A percentile compares a stretch with the other conserved stretches of the same genome.
phyloP scores from a whole-genome alignment of 2,888 invertebrate genomes.

The Yponomeuta malinellus region DNA sequence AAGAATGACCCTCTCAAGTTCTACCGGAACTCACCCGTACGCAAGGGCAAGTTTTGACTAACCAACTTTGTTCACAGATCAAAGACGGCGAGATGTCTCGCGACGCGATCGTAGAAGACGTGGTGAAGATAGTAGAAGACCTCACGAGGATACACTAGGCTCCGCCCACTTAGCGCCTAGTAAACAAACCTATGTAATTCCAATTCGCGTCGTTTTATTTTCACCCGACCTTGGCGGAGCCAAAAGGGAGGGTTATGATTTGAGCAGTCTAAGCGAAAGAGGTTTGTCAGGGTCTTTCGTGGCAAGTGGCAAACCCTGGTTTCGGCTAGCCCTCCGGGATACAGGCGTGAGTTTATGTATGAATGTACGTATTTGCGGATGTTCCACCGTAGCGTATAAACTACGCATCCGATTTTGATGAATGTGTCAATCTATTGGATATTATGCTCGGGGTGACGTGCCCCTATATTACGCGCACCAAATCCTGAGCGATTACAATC shows the following conservation, averaged over 20 bases:
- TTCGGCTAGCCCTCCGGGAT: no score
- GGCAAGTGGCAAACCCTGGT: neutral
- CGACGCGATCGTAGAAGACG: slow-evolving; percentile 93
- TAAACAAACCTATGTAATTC: neutral
- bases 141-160: slow-evolving; percentile 94
- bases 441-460: no score
- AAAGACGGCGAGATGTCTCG: slow-evolving; percentile 90
- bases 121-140: slow-evolving; percentile 97
- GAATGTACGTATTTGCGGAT: no score
- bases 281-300: neutral
- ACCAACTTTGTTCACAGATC: slow-evolving; percentile 75
- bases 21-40: no score
- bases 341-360: no score
- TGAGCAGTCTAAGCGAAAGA: neutral
- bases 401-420: no score
- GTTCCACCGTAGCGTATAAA: no score
- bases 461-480: no score
- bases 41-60: neutral
- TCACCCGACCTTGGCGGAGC: neutral
- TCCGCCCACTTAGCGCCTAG: neutral
- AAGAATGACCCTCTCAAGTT: no score
- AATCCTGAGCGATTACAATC: no score
- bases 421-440: no score
- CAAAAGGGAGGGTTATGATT: no score
- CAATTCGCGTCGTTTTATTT: neutral